Evolutionary conservation across 2,113 vertebrate species (phyloP), one percentile per base, ranked within the genome.

Genomic region (Lepisosteus osseus): DNA sequence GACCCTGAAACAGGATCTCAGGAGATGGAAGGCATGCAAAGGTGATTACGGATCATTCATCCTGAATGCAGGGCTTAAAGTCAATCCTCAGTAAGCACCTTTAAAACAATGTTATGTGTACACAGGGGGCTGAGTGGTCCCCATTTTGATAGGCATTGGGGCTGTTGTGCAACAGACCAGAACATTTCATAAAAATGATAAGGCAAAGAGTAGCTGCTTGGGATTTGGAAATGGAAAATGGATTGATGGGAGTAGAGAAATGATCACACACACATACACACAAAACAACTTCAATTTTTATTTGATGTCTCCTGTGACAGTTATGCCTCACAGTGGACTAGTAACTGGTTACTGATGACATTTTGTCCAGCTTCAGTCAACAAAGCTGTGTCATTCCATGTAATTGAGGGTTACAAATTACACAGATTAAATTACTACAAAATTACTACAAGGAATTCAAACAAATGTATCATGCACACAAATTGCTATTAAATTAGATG

Each of bases 41-140:
- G 54, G 15, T 68, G 67, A 68, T 55, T 68, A 56, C 42, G 41
- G 17, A 68, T 69, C 13, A 41, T 54, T 29, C 40, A 41, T 57
- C 67, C 15, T 17, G n/a, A 57, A 14, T 40, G 41, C 54, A 69
- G 54, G 67, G 54, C 67, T 69, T 57, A 69, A 69, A 57, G 67
- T 56, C 67, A 69, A 57, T 57, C 41, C 55, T 45, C 54, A 40
- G 44, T 57, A 57, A 56, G 67, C 67, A 57, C 12, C 17, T 11
- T 56, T 40, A 56, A 59, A 42, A 57, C 40, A 57, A 56, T 11
- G 9, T 45, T 13, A 42, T 29, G 54, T 57, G 40, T 41, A 68
- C 45, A 68, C 56, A 59, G 56, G 66, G 66, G 47, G 6, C n/a
- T 55, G 66, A 11, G 66, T 8, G 29, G 15, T 40, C 51, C 56